Evolutionary conservation across 2,113 vertebrate species (phyloP), one percentile per base, ranked within the genome.

Genomic region (Sclerurus mexicanus): DNA sequence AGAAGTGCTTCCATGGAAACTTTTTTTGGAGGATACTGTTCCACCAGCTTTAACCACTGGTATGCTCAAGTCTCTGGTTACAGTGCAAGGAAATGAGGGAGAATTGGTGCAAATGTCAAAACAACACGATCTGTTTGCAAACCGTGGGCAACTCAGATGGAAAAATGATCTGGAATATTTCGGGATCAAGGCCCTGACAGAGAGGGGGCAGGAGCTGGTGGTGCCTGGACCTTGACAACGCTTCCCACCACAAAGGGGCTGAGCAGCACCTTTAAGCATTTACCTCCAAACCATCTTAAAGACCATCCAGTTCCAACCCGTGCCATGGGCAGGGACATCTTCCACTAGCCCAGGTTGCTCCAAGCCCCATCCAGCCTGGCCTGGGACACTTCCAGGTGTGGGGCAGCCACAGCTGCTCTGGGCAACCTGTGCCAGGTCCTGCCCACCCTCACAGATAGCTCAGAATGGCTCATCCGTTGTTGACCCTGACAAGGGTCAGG

Each of bases 141-240:
- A 4, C 4, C 25, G 8, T 4, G 10, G 80, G 27, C 12, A 79
- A 50, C 27, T 81, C 1, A 0, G 1, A 9, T 62, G 23, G 5
- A 33, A 19, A 47, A 75, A 50, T 6, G 3, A 25, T 64, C 9
- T 3, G 11, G 20, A 63, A 35, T 18, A 5, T 10, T 62, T 40
- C 16, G 21, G 30, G 33, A 37, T 66, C 19, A 11, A 8, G 17
- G 12, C 56, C n/a, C 15, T 49, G 44, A 15, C 0, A 40, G 23
- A 4, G 18, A 37, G 23, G 5, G 22, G 14, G 4, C 2, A 20
- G 47, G 39, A 85, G 24, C 30, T 63, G 23, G 25, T 46, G 42
- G 4, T 33, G 28, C 30, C 59, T 53, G 46, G 25, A 44, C 25
- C 17, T 75, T 46, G 27, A 7, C 19, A 47, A 10, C 30, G 4